These are phyloP conservation scores for Diabrotica balteata DNA, from an alignment of 2,888 invertebrate genomes.

Conservation along the genomic window DNA sequence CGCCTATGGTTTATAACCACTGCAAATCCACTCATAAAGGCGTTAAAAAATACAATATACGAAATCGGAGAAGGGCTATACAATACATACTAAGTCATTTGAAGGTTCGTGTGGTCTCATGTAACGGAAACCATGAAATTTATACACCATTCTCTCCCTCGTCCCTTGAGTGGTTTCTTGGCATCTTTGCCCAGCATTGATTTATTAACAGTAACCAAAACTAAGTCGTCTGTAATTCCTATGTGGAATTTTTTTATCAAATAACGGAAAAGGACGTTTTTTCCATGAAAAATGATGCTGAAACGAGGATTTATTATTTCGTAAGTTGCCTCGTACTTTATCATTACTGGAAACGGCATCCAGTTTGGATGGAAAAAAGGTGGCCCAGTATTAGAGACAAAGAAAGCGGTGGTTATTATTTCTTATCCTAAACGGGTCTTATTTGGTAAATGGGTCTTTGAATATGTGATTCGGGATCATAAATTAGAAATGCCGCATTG, in stretches of 20 bases:
- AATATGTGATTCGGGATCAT: too few species aligned
- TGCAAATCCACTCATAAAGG: too few species aligned
- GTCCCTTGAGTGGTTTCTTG: conserved; percentile 29
- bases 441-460: too few species aligned
- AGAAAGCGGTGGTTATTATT: too few species aligned
- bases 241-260: conserved; percentile 9
- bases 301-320: background rate
- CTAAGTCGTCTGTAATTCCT: conserved; percentile 10
- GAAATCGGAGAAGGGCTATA: too few species aligned
- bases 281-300: background rate
- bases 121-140: conserved; percentile 29
- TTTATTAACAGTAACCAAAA: conserved; percentile 19
- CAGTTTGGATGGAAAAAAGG: background rate
- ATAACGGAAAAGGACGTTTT: background rate
- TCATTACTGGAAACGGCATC: background rate
- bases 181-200: conserved; percentile 21
- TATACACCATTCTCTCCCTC: conserved; percentile 9
- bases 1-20: too few species aligned
- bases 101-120: conserved; percentile 23
- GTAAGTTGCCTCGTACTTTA: background rate
- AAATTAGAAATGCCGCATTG: too few species aligned
- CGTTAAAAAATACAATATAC: too few species aligned
- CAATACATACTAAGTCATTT: conserved; percentile 23
- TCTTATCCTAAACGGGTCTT: too few species aligned
- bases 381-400: too few species aligned